Conservation (phyloP, 2,113 vertebrate genomes). For the Epinephelus lanceolatus region DNA sequence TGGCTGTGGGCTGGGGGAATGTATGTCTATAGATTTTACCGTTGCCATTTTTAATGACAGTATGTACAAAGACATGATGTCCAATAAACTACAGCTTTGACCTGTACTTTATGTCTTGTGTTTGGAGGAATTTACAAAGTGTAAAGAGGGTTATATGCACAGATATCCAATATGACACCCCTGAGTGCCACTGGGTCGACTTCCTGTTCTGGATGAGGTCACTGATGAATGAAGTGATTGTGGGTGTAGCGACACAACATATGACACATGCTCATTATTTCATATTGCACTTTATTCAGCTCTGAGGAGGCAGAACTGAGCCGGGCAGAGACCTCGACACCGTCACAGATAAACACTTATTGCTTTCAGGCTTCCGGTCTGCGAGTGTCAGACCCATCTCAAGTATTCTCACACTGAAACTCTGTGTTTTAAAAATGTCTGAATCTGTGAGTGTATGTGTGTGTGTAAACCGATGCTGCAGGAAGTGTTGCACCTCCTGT, state of each 20-base stretch:
- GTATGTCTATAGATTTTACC: too few relatives aligned
- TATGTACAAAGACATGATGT: too few relatives aligned
- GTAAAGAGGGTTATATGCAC: too few relatives aligned
- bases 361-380: conserved; percentile 65
- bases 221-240: background rate
- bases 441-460: conserved; percentile 2
- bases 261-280: conserved; percentile 10
- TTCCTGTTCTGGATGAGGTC: background rate
- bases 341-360: conserved; percentile 76
- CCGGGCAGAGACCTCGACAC: conserved; percentile 43
- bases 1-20: too few relatives aligned
- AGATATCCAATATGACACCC: too few relatives aligned
- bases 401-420: conserved; percentile 41
- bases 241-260: conserved; percentile 5
- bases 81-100: too few relatives aligned
- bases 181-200: too few relatives aligned
- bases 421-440: conserved; percentile 10
- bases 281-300: conserved; percentile 84
- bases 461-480: conserved; percentile 20
- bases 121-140: too few relatives aligned
- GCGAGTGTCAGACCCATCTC: conserved; percentile 9
- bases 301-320: conserved; percentile 43
- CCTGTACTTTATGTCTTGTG: too few relatives aligned
- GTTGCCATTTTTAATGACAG: too few relatives aligned
- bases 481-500: conserved; percentile 35